phyloP scores from a whole-genome alignment of 2,888 invertebrate genomes.

The Ethmia dodecea region DNA sequence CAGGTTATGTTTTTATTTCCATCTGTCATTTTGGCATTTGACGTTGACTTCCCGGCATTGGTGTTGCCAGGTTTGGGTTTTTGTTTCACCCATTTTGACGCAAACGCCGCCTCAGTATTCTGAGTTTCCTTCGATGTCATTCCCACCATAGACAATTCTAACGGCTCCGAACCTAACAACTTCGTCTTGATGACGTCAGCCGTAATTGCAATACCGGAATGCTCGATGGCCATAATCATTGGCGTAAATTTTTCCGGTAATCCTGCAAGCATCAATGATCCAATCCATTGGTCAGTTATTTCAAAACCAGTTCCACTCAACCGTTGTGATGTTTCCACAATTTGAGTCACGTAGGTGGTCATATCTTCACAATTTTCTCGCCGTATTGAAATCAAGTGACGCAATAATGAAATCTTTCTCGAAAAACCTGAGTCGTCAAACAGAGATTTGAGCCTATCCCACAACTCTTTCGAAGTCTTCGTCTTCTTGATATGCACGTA shows the following conservation, averaged over 20 bases:
- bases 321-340: constrained; percentile 13
- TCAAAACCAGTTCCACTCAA: constrained; percentile 10
- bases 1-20: constrained; percentile 13
- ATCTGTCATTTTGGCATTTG: constrained; percentile 15
- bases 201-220: constrained; percentile 12
- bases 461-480: constrained; percentile 7
- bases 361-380: constrained; percentile 15
- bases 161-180: constrained; percentile 5
- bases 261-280: constrained; percentile 11
- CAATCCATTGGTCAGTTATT: constrained; percentile 12
- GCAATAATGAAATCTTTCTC: constrained; percentile 9
- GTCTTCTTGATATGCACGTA: constrained; percentile 15
- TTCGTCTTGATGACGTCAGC: constrained; percentile 12
- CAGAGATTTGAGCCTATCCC: constrained; percentile 8
- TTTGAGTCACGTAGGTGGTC: constrained; percentile 14
- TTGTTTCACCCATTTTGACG: not conserved
- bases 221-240: constrained; percentile 14
- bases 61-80: constrained; percentile 1
- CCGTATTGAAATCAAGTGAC: constrained; percentile 13
- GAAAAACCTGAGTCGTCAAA: constrained; percentile 14
- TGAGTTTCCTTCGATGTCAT: not conserved
- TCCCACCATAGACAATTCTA: too few species aligned
- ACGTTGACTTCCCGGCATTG: constrained; percentile 7
- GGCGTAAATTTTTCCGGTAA: constrained; percentile 8
- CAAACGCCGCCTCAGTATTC: constrained; percentile 1